Percentiles rank a stretch among this genome's conserved stretches.
Conservation (phyloP, 2,797 vertebrate genomes). For the Spheniscus humboldti region DNA sequence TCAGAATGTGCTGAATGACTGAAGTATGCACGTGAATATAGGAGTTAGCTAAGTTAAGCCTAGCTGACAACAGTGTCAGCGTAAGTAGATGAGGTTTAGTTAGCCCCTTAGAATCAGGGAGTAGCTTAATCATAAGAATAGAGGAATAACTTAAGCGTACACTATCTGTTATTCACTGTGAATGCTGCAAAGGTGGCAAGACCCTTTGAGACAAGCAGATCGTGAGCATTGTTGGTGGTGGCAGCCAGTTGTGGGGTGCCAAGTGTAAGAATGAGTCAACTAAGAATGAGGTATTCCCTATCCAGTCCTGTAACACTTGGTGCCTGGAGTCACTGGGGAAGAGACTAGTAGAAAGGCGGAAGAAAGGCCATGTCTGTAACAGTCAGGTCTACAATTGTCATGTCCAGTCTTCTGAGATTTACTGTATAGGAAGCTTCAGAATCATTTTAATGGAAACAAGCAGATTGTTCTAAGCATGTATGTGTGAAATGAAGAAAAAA, state of each 20-base stretch:
- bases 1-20: background rate
- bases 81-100: background rate
- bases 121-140: background rate
- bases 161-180: background rate
- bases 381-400: background rate
- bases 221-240: background rate
- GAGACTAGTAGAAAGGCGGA: background rate
- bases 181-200: background rate
- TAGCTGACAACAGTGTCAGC: background rate
- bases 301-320: fast-evolving
- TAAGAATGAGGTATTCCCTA: background rate
- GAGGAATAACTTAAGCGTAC: background rate
- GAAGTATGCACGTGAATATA: fast-evolving
- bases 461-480: background rate
- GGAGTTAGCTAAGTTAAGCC: background rate
- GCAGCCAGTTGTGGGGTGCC: background rate
- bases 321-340: background rate
- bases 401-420: background rate
- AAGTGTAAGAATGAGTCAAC: background rate
- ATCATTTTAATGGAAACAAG: background rate
- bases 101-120: background rate
- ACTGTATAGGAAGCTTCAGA: background rate
- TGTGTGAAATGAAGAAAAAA: background rate
- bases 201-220: background rate
- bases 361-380: background rate